These are phyloP conservation scores for Hypena proboscidalis DNA, from an alignment of 2,888 invertebrate genomes.

Conservation along the genomic window DNA sequence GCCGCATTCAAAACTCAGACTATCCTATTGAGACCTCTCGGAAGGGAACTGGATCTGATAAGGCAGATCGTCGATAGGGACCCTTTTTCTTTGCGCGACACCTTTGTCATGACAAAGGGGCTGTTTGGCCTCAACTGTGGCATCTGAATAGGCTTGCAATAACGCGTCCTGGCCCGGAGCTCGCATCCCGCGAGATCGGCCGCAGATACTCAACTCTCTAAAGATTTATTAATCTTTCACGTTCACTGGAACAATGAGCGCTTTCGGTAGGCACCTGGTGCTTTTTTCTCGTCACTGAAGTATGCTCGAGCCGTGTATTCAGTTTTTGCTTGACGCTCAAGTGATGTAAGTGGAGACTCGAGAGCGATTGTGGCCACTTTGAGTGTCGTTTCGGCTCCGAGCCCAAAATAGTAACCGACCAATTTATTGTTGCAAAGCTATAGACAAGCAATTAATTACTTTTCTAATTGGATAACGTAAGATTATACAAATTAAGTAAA, in stretches of 20 bases:
- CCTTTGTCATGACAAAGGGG: slow-evolving; percentile 84
- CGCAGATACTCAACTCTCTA: slow-evolving; percentile 79
- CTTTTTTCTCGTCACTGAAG: slow-evolving; percentile 76
- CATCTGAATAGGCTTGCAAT: slow-evolving; percentile 84
- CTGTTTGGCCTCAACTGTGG: slow-evolving; percentile 82
- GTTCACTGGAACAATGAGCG: slow-evolving; percentile 80
- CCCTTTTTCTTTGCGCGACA: slow-evolving; percentile 84
- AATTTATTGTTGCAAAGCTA: slow-evolving; percentile 13
- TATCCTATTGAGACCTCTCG: slow-evolving; percentile 83
- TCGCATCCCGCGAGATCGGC: slow-evolving; percentile 82
- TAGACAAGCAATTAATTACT: slow-evolving; percentile 23
- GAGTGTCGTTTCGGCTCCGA: slow-evolving; percentile 28
- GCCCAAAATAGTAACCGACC: slow-evolving; percentile 26
- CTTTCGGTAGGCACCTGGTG: slow-evolving; percentile 82
- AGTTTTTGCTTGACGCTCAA: slow-evolving; percentile 69
- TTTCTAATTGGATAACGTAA: slow-evolving; percentile 32
- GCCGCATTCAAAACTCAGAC: slow-evolving; percentile 77
- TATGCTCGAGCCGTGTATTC: slow-evolving; percentile 67
- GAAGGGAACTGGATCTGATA: slow-evolving; percentile 84
- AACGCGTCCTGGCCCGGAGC: slow-evolving; percentile 78
- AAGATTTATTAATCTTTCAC: slow-evolving; percentile 84
- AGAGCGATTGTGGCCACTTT: slow-evolving; percentile 60
- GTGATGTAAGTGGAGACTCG: slow-evolving; percentile 63
- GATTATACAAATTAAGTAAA: slow-evolving; percentile 32
- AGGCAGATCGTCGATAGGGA: slow-evolving; percentile 82